Conservation (phyloP, 2,113 vertebrate species). For the Atlantisia rogersi region DNA sequence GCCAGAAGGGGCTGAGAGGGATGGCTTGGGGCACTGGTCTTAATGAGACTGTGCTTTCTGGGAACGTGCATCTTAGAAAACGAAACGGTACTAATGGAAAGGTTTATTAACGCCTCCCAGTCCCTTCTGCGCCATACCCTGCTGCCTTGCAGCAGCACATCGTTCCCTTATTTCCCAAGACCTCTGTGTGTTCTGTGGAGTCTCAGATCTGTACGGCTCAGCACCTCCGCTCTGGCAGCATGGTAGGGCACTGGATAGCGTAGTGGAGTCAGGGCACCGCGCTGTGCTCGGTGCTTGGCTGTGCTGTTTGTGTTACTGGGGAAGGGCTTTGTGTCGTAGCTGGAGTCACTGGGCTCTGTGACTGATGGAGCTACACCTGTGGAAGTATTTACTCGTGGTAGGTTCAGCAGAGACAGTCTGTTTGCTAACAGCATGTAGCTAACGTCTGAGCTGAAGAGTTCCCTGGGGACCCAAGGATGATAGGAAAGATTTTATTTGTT, state of each 20-base stretch:
- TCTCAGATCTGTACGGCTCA: not conserved
- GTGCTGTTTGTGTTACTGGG: not conserved
- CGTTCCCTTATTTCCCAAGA: not conserved
- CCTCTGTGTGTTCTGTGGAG: not conserved
- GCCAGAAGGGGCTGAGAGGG: not conserved
- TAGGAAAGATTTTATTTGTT: not conserved
- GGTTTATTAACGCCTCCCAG: not conserved
- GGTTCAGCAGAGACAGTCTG: not conserved
- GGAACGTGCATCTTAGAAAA: not conserved
- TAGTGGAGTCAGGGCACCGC: too few species aligned
- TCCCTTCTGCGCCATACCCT: accelerated
- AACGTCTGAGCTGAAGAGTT: not conserved
- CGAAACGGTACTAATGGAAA: accelerated
- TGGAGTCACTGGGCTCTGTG: not conserved
- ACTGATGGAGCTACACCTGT: not conserved
- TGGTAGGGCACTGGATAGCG: not conserved
- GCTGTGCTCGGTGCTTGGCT: not conserved
- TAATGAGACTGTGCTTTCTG: not conserved
- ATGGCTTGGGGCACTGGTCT: not conserved
- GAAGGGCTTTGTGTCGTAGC: not conserved
- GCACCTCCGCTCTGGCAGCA: accelerated
- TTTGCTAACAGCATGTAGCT: not conserved
- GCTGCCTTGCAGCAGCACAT: accelerated
- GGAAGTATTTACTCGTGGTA: not conserved
- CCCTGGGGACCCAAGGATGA: not conserved